These are phyloP conservation scores for Frieseomelitta varia DNA, from an alignment of 1,140 invertebrate genomes.

Conservation along the genomic window DNA sequence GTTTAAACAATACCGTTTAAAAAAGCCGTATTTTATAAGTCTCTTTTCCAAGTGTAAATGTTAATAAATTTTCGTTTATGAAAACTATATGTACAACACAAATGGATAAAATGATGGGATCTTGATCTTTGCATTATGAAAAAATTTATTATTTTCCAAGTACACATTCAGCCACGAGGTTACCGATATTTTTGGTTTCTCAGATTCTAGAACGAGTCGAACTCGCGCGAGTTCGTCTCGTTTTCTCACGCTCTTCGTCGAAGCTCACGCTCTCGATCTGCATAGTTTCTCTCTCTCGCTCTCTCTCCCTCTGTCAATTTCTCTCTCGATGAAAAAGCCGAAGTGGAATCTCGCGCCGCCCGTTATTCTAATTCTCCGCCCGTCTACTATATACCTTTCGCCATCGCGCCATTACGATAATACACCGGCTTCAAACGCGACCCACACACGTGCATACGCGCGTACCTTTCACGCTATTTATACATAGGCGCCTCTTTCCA, in stretches of 20 bases:
- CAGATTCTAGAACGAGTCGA: background rate
- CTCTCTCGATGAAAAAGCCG: background rate
- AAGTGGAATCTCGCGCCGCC: slow-evolving; percentile 44
- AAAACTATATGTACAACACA: no score
- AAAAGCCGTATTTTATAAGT: no score
- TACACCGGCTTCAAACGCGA: slow-evolving; percentile 8
- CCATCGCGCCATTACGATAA: slow-evolving; percentile 45
- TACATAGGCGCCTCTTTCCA: slow-evolving; percentile 21
- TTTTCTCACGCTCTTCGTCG: slow-evolving; percentile 40
- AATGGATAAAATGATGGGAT: no score
- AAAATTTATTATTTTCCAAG: no score
- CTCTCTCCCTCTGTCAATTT: background rate
- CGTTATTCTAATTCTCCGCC: slow-evolving; percentile 46
- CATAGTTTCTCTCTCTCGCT: background rate
- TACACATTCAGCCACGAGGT: background rate
- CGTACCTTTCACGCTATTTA: slow-evolving; percentile 43
- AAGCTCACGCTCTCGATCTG: background rate
- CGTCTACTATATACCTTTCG: slow-evolving; percentile 39
- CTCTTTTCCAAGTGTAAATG: no score
- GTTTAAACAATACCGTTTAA: no score
- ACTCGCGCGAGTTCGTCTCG: background rate
- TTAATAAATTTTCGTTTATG: no score
- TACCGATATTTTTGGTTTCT: background rate
- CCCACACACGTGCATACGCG: background rate
- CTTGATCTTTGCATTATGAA: no score